Evolutionary conservation across 2,888 invertebrate genomes (phyloP).

Genomic region (Euproctis similis): DNA sequence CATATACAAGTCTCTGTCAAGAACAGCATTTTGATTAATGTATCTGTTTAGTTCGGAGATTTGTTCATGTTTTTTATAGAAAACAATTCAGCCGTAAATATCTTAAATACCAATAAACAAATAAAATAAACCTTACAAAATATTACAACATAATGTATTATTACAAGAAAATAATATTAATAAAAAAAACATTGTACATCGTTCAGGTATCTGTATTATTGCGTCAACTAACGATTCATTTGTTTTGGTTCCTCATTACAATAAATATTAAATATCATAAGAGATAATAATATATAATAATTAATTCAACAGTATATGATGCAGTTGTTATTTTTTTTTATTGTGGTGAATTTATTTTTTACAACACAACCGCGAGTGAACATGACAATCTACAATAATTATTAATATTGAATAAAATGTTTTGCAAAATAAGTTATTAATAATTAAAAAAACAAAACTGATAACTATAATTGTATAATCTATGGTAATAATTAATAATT

Average conservation of each 20-base stretch:
- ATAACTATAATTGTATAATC: too few species aligned
- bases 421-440: too few species aligned
- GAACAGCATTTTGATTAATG: not conserved
- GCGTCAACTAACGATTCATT: slow-evolving; percentile 31
- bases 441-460: too few species aligned
- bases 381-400: slow-evolving; percentile 23
- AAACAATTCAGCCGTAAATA: not conserved
- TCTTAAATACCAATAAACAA: slow-evolving; percentile 10
- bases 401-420: too few species aligned
- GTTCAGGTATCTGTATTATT: slow-evolving; percentile 54
- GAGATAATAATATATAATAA: slow-evolving; percentile 11
- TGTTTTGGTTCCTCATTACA: slow-evolving; percentile 36
- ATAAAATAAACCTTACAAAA: slow-evolving; percentile 11
- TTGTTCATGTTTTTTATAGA: not conserved
- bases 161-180: slow-evolving; percentile 29
- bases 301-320: slow-evolving; percentile 17
- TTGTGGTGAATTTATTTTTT: slow-evolving; percentile 20
- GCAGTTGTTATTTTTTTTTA: too few species aligned
- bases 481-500: slow-evolving; percentile 19
- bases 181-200: slow-evolving; percentile 50
- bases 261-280: slow-evolving; percentile 15
- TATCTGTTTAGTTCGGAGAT: not conserved
- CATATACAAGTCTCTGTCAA: not conserved
- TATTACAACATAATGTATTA: slow-evolving; percentile 22
- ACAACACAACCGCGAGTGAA: slow-evolving; percentile 68